These are phyloP conservation scores for Nemurella pictetii DNA, from an alignment of 2,888 invertebrate genomes.

Conservation along the genomic window DNA sequence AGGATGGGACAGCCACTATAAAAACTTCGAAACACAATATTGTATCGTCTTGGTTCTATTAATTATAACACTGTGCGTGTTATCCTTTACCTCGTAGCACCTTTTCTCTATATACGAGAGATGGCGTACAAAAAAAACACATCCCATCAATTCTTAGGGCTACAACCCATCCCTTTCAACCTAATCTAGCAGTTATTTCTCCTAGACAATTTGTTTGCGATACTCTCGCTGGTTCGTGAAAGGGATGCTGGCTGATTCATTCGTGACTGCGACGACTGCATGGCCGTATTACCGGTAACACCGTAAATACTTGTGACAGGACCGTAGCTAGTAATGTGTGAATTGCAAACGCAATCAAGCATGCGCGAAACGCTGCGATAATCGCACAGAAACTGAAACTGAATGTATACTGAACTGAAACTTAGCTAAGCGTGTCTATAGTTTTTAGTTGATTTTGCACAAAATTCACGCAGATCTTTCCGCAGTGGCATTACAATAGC, in stretches of 20 bases:
- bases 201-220: not conserved
- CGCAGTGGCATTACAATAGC: too few species aligned
- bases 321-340: too few species aligned
- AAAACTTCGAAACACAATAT: not conserved
- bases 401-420: too few species aligned
- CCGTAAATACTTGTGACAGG: too few species aligned
- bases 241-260: not conserved
- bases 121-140: not conserved
- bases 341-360: too few species aligned
- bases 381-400: too few species aligned
- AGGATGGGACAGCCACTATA: not conserved
- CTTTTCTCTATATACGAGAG: not conserved
- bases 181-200: not conserved
- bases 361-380: too few species aligned
- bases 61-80: not conserved
- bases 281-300: too few species aligned
- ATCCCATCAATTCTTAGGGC: not conserved
- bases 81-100: not conserved
- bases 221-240: not conserved
- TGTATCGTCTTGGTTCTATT: not conserved
- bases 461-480: too few species aligned
- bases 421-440: too few species aligned
- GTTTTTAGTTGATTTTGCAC: too few species aligned
- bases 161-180: not conserved
- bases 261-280: not conserved